phyloP scores from a whole-genome alignment of 2,888 invertebrate species.

The Tanytarsus gracilentus region DNA sequence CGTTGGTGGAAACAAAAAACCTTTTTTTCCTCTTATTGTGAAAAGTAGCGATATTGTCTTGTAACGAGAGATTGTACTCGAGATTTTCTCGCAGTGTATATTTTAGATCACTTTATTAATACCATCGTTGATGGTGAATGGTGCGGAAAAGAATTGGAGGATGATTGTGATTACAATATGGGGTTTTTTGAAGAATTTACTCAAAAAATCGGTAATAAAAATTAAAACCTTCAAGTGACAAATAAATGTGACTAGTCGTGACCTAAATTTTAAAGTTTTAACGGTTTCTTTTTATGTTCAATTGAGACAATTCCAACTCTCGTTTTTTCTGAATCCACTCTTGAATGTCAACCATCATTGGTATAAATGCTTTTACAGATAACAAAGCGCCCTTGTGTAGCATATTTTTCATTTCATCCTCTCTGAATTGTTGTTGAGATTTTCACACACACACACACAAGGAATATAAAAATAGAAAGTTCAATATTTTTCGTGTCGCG shows the following conservation, averaged over 20 bases:
- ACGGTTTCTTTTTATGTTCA: too few relatives aligned
- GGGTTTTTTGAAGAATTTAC: background rate
- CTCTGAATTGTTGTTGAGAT: too few relatives aligned
- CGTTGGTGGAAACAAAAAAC: background rate
- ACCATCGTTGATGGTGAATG: background rate
- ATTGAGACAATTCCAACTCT: too few relatives aligned
- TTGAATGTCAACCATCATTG: too few relatives aligned
- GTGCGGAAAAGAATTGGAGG: background rate
- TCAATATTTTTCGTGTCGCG: background rate
- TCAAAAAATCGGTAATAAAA: background rate
- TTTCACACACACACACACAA: background rate
- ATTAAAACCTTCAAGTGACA: too few relatives aligned
- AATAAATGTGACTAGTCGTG: too few relatives aligned
- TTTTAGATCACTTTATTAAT: slow-evolving; percentile 4
- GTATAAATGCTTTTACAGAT: too few relatives aligned
- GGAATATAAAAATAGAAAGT: background rate
- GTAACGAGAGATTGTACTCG: background rate
- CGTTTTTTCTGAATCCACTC: too few relatives aligned
- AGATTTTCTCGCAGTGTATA: background rate
- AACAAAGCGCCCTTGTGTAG: background rate
- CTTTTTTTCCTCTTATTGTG: background rate
- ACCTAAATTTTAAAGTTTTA: too few relatives aligned
- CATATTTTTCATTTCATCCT: slow-evolving; percentile 1
- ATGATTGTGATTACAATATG: background rate
- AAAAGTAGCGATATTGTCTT: background rate